Percentiles rank a stretch among this genome's conserved stretches.
phyloP scores from a whole-genome alignment of 2,113 vertebrate species.

The Hemiprocne comata region DNA sequence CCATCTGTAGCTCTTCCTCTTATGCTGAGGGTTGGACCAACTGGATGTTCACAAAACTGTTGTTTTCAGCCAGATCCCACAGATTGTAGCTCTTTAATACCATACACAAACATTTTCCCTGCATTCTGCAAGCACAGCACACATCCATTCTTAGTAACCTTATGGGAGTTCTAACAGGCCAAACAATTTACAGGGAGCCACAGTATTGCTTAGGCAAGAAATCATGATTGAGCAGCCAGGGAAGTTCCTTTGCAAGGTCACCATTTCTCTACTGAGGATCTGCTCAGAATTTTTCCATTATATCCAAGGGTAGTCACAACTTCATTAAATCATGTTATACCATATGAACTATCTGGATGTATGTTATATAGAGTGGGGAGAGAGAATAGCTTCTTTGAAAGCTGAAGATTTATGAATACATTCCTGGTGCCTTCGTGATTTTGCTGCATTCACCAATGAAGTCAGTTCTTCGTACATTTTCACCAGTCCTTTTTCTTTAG shows the following conservation, averaged over 20 bases:
- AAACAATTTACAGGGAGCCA: background rate
- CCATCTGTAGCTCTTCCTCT: background rate
- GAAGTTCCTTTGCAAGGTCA: background rate
- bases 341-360: background rate
- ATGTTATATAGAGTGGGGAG: background rate
- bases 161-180: background rate
- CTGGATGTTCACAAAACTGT: background rate
- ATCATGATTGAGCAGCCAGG: background rate
- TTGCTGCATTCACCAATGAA: background rate
- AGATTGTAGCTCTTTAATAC: background rate
- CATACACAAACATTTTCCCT: background rate
- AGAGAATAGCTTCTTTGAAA: background rate
- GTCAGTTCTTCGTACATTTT: background rate
- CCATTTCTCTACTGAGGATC: background rate
- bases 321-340: background rate
- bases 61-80: background rate
- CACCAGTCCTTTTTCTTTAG: background rate
- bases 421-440: background rate
- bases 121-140: background rate
- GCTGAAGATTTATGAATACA: background rate
- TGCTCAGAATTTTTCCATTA: background rate
- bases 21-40: background rate
- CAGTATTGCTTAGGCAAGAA: background rate
- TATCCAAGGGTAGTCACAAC: fast-evolving
- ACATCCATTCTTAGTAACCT: background rate